These are phyloP conservation scores for Hoplodrina ambigua DNA, from an alignment of 2,888 invertebrate species.

Conservation along the genomic window DNA sequence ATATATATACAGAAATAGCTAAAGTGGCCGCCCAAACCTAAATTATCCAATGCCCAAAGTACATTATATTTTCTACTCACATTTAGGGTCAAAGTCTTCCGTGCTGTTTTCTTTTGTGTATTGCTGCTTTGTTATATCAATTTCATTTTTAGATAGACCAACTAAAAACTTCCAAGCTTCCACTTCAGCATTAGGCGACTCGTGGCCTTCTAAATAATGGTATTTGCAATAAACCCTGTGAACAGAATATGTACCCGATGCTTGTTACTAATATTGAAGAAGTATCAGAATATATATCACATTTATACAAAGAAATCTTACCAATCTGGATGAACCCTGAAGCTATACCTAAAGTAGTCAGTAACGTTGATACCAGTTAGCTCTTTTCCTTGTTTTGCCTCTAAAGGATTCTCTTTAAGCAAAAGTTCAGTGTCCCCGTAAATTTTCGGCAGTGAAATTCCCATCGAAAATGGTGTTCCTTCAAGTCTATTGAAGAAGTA, in stretches of 20 bases:
- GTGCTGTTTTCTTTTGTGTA: slow-evolving; percentile 74
- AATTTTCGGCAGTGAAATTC: slow-evolving; percentile 94
- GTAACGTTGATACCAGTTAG: slow-evolving; percentile 93
- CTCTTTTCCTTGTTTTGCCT: slow-evolving; percentile 92
- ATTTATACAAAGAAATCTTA: slow-evolving; percentile 72
- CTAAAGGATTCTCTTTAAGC: slow-evolving; percentile 94
- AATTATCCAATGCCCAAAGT: background rate
- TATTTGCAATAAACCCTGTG: slow-evolving; percentile 96
- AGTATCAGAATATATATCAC: background rate
- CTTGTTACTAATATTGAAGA: background rate
- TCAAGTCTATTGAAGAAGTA: slow-evolving; percentile 95
- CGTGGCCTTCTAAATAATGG: slow-evolving; percentile 95
- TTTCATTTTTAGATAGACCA: slow-evolving; percentile 90
- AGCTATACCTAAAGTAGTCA: slow-evolving; percentile 93
- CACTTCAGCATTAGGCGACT: slow-evolving; percentile 93
- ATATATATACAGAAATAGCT: background rate
- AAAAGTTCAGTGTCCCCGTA: slow-evolving; percentile 95
- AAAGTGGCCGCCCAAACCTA: too few relatives aligned
- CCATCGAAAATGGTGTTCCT: slow-evolving; percentile 97
- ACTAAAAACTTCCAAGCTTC: slow-evolving; percentile 94
- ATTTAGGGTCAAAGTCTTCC: slow-evolving; percentile 70
- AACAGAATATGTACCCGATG: background rate
- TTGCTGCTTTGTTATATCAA: slow-evolving; percentile 84
- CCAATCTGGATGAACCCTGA: slow-evolving; percentile 97
- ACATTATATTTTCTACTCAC: slow-evolving; percentile 69